Base-by-base conservation (phyloP, 2,888 invertebrate genomes). In the Fragum fragum region DNA sequence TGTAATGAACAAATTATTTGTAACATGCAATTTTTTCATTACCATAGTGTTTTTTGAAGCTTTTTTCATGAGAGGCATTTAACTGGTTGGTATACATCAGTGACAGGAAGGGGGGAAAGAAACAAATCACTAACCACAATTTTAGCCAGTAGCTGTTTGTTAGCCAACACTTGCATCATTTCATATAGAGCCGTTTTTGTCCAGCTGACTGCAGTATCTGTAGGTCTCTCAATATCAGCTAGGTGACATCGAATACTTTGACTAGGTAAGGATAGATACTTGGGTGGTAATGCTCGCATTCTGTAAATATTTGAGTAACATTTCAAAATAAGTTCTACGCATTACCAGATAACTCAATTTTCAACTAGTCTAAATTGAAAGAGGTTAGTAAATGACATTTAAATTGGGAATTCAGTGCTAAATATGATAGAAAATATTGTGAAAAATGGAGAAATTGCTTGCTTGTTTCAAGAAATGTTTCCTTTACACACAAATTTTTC, bases 241-340 rank as follows among this genome's bases (percentile, higher is more conserved):
- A 90, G 57, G 2, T 63, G 52, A 63, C 87, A 84, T 18, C 88
- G 76, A 6, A 81, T 47, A 11, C 86, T 82, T 72, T 91, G 91
- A 29, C 88, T 85, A 23, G 90, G 89, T 7, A 91, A 71, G 5
- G 61, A 59, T 11, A 82, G 75, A 57, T 79, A 89, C 11, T 83
- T 68, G 5, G 84, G 77, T 21, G 89, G 87, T 18, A 91, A 72
- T 1, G 86, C 84, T 29, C 88, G 79, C 39, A 90, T 78, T 69
- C 89, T 90, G 76, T 9, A 87, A 83, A 21, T 36, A 36, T 36
- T 36, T 6, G 5, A 36, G 32, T 9, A 36, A 36, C n/a, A n/a
- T 47, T 9, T 9, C 14, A 14, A n/a, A 47, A 47, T 9, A 47
- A 14, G 14, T 47, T 9, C 16, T 47, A 47, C 47, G 14, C 16